Base-by-base conservation (phyloP, 2,888 invertebrate genomes). In the Odontomyia ornata region DNA sequence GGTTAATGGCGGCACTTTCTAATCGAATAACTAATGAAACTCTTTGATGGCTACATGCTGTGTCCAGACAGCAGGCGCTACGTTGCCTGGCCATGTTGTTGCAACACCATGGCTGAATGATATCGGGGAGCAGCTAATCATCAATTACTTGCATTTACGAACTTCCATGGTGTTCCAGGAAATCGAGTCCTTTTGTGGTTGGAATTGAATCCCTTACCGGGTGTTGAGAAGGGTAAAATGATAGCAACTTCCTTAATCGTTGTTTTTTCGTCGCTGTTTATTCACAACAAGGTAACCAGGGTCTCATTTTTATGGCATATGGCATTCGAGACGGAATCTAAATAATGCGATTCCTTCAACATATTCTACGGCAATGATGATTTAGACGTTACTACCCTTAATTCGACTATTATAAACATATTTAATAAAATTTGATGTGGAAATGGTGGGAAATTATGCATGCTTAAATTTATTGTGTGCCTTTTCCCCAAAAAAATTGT, bases 361-460 rank as follows among this genome's bases (percentile, higher is more conserved):
- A 57, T 36, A 11, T 27, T 25, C 7, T 11, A n/a, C 43, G 25
- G 21, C 21, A 36, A 21, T 57, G 43, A 77, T 77, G 77, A 79
- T 79, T 79, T 77, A 79, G 79, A 77, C 60, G 76, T 79, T 79
- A 79, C 46, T 71, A 67, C 76, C 52, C 76, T 69, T 77, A 76
- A 77, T 76, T 69, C 71, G 77, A 76, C 75, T 76, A 79, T 79
- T 79, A 79, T 77, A 77, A 79, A 77, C 76, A 76, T 76, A 79
- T 79, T 79, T 76, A 72, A 64, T 76, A 21, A 71, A 77, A 79
- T 76, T 62, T 47, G 76, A 67, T 60, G 75, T 47, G 79, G 77
- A 79, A 79, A 79, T 71, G 77, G 72, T 79, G 77, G 76, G 79
- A 79, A 79, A 79, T 79, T 76, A 77, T 76, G 79, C 73, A 76